phyloP scores from a whole-genome alignment of 2,888 invertebrate genomes.

The Volucella inflata region DNA sequence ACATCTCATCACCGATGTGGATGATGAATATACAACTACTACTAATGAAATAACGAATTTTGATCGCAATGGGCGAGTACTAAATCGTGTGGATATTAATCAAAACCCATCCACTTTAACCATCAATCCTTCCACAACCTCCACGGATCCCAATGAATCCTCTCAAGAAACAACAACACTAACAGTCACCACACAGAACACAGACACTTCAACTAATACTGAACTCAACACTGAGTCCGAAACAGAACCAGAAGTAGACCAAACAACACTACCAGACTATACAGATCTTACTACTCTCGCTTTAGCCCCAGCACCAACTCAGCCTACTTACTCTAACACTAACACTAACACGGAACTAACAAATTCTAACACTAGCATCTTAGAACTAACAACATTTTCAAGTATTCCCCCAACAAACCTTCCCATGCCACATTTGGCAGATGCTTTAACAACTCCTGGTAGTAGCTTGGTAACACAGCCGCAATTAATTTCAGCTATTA shows the following conservation, averaged over 20 bases:
- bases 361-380: slow-evolving; percentile 59
- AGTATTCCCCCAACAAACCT: slow-evolving; percentile 76
- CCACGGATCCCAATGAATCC: slow-evolving; percentile 29
- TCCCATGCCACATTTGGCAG: slow-evolving; percentile 74
- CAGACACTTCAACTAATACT: slow-evolving; percentile 33
- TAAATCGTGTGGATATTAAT: slow-evolving; percentile 71
- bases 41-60: slow-evolving; percentile 76
- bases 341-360: slow-evolving; percentile 32
- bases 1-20: slow-evolving; percentile 70
- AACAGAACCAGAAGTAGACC: slow-evolving; percentile 28
- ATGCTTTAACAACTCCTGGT: slow-evolving; percentile 77
- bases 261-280: slow-evolving; percentile 48
- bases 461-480: slow-evolving; percentile 76
- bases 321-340: slow-evolving; percentile 64
- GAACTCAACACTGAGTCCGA: slow-evolving; percentile 37
- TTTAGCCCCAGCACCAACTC: slow-evolving; percentile 42
- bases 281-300: slow-evolving; percentile 45
- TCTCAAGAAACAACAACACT: not conserved
- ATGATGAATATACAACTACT: slow-evolving; percentile 76
- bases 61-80: slow-evolving; percentile 69
- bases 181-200: slow-evolving; percentile 53
- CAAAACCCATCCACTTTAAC: slow-evolving; percentile 41
- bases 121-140: slow-evolving; percentile 16
- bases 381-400: slow-evolving; percentile 71
- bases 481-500: slow-evolving; percentile 76